These are phyloP conservation scores for Lasioglossum calceatum DNA, from an alignment of 2,888 invertebrate genomes.

Conservation along the genomic window DNA sequence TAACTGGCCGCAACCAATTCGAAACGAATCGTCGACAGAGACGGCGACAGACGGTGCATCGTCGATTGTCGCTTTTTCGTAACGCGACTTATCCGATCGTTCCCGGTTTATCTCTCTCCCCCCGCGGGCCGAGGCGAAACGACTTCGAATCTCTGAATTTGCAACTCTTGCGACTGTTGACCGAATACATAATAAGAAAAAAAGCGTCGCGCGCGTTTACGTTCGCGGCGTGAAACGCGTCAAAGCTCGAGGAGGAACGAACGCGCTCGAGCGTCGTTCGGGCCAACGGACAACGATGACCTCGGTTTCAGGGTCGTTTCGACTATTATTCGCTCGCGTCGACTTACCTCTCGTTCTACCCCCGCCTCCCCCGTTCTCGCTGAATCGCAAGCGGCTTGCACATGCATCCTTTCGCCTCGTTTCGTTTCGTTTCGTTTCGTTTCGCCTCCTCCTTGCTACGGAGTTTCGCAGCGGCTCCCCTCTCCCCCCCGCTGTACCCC, in stretches of 20 bases:
- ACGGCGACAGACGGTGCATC: background rate
- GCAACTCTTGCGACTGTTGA: background rate
- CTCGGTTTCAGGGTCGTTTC: slow-evolving; percentile 77
- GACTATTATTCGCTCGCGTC: slow-evolving; percentile 74
- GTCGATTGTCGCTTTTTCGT: background rate
- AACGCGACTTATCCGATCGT: background rate
- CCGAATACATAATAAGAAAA: background rate
- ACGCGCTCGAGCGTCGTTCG: slow-evolving; percentile 57
- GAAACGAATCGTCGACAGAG: background rate
- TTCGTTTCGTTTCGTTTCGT: slow-evolving; percentile 35
- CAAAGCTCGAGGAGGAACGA: slow-evolving; percentile 52
- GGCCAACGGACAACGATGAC: slow-evolving; percentile 74
- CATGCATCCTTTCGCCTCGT: slow-evolving; percentile 46
- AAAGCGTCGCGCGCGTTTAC: slow-evolving; percentile 19
- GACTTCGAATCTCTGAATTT: background rate
- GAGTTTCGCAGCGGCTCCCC: background rate
- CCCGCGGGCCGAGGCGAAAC: background rate
- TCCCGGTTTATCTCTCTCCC: background rate
- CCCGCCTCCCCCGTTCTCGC: slow-evolving; percentile 38
- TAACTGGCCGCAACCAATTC: background rate
- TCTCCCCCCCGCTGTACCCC: background rate
- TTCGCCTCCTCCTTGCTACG: background rate
- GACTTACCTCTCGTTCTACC: slow-evolving; percentile 47
- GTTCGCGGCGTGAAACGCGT: slow-evolving; percentile 37
- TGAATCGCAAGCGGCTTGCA: slow-evolving; percentile 26